Base-by-base conservation (phyloP, 2,113 vertebrate genomes). In the Myxocyprinus asiaticus region DNA sequence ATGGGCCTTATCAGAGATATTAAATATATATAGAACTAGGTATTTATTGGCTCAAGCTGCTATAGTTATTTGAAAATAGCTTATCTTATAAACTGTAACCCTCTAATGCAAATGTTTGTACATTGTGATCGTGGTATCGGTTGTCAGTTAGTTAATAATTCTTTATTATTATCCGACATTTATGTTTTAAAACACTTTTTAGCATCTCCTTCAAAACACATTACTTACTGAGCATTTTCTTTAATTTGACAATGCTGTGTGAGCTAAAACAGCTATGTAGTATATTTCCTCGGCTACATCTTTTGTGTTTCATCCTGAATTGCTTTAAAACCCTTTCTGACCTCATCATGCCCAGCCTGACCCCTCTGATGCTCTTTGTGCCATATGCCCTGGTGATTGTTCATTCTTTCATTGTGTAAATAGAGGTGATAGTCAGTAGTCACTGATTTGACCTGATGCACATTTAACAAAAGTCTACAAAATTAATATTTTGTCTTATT, bases 401-500 rank as follows among this genome's bases (percentile, higher is more conserved):
- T 65, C 15, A 58, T 50, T 62, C 11, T 11, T 62, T 62, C 22
- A 42, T n/a, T 63, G 58, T 79, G 33, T 55, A 55, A 64, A 53
- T 43, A 71, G 43, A 9, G 43, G n/a, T 64, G n/a, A 33, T 56
- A 44, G 11, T 44, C 12, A 6, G 33, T 72, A 5, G 1, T 72
- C n/a, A 47, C 14, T 53, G 45, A 67, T 33, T 72, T 73, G n/a
- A 47, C 33, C 62, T 59, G 7, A 65, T 70, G 69, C 12, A n/a
- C 7, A 12, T 43, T n/a, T 81, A 43, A 45, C 56, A 43, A 11
- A 56, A 67, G 53, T 72, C 6, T 66, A 58, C 51, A 43, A 70
- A 58, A 33, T 15, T 33, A 15, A 8, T 69, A 53, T 51, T 11
- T 68, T 69, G 4, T 45, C 12, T 10, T 4, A 10, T 5, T 58